phyloP scores from a whole-genome alignment of 30 jellyfish, hydroid and myxozoan species.

The Aurelia coerulea region DNA sequence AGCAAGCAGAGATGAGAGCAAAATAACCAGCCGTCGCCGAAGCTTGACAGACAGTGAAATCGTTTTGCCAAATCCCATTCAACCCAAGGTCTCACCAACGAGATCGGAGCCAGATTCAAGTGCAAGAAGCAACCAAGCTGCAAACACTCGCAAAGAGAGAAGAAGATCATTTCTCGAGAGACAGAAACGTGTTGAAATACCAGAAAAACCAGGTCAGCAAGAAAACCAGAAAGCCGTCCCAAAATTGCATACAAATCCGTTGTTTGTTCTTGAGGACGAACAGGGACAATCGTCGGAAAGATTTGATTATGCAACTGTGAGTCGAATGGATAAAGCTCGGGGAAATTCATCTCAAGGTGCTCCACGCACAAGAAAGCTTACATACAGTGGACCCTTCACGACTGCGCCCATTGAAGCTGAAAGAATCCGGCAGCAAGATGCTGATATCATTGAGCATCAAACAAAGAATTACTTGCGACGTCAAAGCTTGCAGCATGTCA shows the following conservation, averaged over 20 bases:
- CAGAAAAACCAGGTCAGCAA: slow-evolving; percentile 22
- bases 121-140: slow-evolving; percentile 7
- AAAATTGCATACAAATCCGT: slow-evolving; percentile 43
- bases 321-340: slow-evolving; percentile 14
- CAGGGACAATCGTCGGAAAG: slow-evolving; percentile 30
- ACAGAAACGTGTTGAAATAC: slow-evolving; percentile 62
- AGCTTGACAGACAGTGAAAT: slow-evolving; percentile 48
- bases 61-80: slow-evolving; percentile 1
- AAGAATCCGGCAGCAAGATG: slow-evolving; percentile 49
- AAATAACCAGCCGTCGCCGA: slow-evolving; percentile 8
- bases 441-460: slow-evolving; percentile 56
- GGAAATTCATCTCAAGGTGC: slow-evolving; percentile 6
- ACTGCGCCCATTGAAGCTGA: slow-evolving; percentile 48
- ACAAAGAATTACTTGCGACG: slow-evolving; percentile 49
- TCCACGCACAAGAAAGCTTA: slow-evolving; percentile 24
- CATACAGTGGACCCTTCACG: slow-evolving; percentile 60
- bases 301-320: slow-evolving; percentile 29
- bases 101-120: slow-evolving; percentile 55
- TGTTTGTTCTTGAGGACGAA: slow-evolving; percentile 54
- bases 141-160: slow-evolving; percentile 42
- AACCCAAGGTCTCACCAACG: slow-evolving; percentile 37
- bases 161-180: slow-evolving; percentile 63
- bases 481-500: slow-evolving; percentile 42
- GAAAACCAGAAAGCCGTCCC: background rate
- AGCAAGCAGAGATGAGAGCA: background rate